Base-by-base conservation (phyloP, 2,888 invertebrate genomes). In the Thelaira solivaga region DNA sequence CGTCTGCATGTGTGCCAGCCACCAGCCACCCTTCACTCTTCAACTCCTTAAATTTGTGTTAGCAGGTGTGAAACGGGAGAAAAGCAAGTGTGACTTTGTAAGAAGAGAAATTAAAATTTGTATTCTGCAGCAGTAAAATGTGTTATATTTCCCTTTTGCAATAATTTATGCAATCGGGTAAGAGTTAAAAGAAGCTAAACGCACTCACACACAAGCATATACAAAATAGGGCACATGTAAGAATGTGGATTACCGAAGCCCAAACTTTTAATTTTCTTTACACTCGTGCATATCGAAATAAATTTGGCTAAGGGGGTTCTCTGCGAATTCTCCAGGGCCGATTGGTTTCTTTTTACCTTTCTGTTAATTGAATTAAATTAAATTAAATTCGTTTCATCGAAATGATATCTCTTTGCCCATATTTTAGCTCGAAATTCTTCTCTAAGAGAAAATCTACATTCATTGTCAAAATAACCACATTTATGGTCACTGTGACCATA, bases 141-240 rank as follows among this genome's bases (percentile, higher is more conserved):
- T 57, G 47, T 39, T 36, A 57, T 10, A 61, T 69, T 51, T 69
- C 61, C n/a, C 41, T 24, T 68, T 39, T 47, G 26, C 39, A 31
- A 24, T 49, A 49, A 36, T 47, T 8, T 47, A 26, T 36, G 36
- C 20, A 41, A 20, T n/a, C n/a, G n/a, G 34, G n/a, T 34, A 1
- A 4, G 36, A 31, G 16, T 26, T 39, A 59, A 39, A 3, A 1
- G 4, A 1, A n/a, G 43, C 1, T 45, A 34, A 11, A 41, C 29
- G 29, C 13, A 22, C 24, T 29, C n/a, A n/a, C n/a, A n/a, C n/a
- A n/a, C n/a, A n/a, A n/a, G n/a, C n/a, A n/a, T n/a, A n/a, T n/a
- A 41, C 18, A 51, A 51, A 61, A 51, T 69, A 39, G 69, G 61
- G 39, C 61, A 61, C 34, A 61, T 69, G 69, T 39, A 69, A 49